Base-by-base conservation (phyloP, 2,888 invertebrate genomes). In the Callyntrura guangdongensis region DNA sequence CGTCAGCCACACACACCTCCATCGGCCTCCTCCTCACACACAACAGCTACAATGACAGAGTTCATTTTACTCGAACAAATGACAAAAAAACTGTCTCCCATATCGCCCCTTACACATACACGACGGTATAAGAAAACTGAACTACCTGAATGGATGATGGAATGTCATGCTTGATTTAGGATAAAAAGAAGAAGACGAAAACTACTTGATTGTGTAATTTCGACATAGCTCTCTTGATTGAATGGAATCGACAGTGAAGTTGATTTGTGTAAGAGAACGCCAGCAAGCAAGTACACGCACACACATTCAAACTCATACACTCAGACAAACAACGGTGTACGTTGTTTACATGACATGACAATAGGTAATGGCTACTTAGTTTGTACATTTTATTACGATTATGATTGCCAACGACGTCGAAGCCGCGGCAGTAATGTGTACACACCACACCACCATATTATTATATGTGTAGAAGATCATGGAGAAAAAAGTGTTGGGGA, bases 131-230 rank as follows among this genome's bases (percentile, higher is more conserved):
- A 47, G 56, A 1, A 12, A 56, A 56, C 53, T 45, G 36, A 36
- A 36, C 56, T n/a, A 0, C n/a, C 8, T 79, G 79, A 79, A 53
- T 45, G 47, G 20, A 45, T 82, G 82, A 82, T 45, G 64, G 82
- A 61, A 82, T 82, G 64, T 45, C 82, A 82, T 22, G 64, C 47
- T 45, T 82, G 82, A 82, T 82, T 82, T 82, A 61, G n/a, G n/a
- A 20, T 22, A 0, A 61, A 17, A 77, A 79, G 20, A 82, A 61
- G 72, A 22, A 56, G n/a, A n/a, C n/a, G n/a, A 64, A 81, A 87
- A 86, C 61, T 81, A 77, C 17, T 79, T 53, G 87, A 79, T 81
- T 87, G 81, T 36, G 87, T 87, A 81, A 87, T 87, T 81, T 67
- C 45, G 53, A 20, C 79, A 87, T 87, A 69, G 67, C 79, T 87